Conservation (phyloP, 2,797 vertebrate genomes). For the Schizopygopsis pylzovi region DNA sequence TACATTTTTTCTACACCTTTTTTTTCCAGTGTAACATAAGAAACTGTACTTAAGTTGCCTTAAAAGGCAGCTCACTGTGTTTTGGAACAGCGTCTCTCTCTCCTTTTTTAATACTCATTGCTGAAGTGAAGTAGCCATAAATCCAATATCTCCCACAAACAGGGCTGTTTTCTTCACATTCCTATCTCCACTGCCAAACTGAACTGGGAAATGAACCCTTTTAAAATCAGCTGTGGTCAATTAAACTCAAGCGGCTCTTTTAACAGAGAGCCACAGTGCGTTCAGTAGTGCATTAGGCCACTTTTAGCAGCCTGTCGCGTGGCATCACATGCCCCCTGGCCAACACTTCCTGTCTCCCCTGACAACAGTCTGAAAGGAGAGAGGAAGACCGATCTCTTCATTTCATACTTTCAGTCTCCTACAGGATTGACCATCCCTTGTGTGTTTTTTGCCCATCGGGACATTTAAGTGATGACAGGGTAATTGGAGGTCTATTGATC, state of each 20-base stretch:
- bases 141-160: conserved; percentile 25
- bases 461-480: conserved; percentile 50
- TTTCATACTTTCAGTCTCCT: conserved; percentile 35
- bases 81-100: conserved; percentile 5
- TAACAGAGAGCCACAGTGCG: conserved; percentile 15
- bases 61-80: not conserved
- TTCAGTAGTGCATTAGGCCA: conserved; percentile 37
- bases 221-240: conserved; percentile 45
- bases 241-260: conserved; percentile 47
- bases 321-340: conserved; percentile 39
- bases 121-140: conserved; percentile 24
- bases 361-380: conserved; percentile 28
- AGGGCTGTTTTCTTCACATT: not conserved
- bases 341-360: conserved; percentile 39
- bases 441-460: conserved; percentile 17
- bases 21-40: not conserved
- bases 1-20: not conserved
- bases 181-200: conserved; percentile 23
- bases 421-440: not conserved
- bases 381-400: conserved; percentile 18
- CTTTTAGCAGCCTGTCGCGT: conserved; percentile 40
- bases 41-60: not conserved
- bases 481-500: conserved; percentile 48
- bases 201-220: conserved; percentile 48
- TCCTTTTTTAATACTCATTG: not conserved